phyloP scores from a whole-genome alignment of 2,888 invertebrate genomes.

The Drosophila silvestris region DNA sequence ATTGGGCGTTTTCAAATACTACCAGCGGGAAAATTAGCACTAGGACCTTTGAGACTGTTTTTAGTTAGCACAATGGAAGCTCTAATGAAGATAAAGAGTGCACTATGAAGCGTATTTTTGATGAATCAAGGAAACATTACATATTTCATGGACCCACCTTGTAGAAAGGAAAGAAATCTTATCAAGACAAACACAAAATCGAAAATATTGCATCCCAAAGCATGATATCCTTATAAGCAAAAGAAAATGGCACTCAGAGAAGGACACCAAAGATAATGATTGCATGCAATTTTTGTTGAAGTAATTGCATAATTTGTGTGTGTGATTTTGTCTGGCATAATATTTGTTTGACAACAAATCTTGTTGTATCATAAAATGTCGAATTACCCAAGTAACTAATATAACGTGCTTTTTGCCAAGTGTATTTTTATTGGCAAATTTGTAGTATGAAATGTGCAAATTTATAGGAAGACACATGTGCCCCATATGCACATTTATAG shows the following conservation, averaged over 20 bases:
- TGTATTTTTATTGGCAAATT: not conserved
- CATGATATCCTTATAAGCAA: not conserved
- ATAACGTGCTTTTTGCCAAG: not conserved
- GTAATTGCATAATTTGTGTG: not conserved
- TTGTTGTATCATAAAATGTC: not conserved
- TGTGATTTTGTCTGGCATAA: not conserved
- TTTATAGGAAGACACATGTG: not conserved
- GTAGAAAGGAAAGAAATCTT: not conserved
- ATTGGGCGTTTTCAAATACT: not conserved
- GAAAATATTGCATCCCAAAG: not conserved
- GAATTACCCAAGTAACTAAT: not conserved
- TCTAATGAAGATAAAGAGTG: not conserved
- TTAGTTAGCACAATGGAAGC: not conserved
- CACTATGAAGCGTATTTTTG: not conserved
- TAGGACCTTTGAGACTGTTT: not conserved
- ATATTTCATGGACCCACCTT: not conserved
- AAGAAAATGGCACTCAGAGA: not conserved
- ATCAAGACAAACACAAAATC: not conserved
- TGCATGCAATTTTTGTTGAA: not conserved
- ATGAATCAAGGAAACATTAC: not conserved
- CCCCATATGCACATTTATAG: conserved; percentile 6
- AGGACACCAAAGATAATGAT: not conserved
- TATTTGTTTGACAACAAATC: too few relatives aligned
- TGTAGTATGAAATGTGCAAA: not conserved
- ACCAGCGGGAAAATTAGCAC: not conserved